phyloP scores from a whole-genome alignment of 2,797 vertebrate genomes.

The Pseudomugil tenellus region DNA sequence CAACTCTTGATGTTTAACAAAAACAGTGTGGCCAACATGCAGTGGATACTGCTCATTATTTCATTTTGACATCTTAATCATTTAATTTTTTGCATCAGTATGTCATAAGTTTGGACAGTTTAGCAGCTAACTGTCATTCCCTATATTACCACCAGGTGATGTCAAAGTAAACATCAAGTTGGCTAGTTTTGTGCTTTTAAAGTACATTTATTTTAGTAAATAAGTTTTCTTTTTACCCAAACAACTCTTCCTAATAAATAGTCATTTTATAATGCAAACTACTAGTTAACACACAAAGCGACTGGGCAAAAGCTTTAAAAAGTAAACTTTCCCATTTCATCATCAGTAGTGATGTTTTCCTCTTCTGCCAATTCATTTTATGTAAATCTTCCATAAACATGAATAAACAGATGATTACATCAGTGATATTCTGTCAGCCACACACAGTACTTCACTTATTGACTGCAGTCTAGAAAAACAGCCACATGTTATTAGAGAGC shows the following conservation, averaged over 20 bases:
- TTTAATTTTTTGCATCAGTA: too few species aligned
- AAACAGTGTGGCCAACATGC: background rate
- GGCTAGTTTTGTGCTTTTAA: too few species aligned
- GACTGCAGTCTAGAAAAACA: too few species aligned
- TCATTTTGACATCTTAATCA: background rate
- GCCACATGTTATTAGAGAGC: too few species aligned
- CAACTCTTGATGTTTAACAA: background rate
- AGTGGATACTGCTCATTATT: background rate
- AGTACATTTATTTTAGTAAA: background rate
- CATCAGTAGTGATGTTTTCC: background rate
- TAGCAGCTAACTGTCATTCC: background rate
- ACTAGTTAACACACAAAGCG: background rate
- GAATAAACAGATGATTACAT: too few species aligned
- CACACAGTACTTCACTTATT: too few species aligned
- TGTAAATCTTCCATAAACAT: too few species aligned
- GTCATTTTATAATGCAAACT: too few species aligned
- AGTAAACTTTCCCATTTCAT: background rate
- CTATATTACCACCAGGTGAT: slow-evolving; percentile 13
- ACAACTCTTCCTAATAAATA: too few species aligned
- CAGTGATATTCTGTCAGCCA: too few species aligned
- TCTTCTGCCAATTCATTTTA: too few species aligned
- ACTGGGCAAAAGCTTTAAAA: background rate
- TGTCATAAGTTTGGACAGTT: too few species aligned
- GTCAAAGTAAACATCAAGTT: background rate
- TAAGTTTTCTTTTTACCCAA: background rate